Evolutionary conservation across 2,888 invertebrate species (phyloP).

Genomic region (Ichneumoninae sp.): DNA sequence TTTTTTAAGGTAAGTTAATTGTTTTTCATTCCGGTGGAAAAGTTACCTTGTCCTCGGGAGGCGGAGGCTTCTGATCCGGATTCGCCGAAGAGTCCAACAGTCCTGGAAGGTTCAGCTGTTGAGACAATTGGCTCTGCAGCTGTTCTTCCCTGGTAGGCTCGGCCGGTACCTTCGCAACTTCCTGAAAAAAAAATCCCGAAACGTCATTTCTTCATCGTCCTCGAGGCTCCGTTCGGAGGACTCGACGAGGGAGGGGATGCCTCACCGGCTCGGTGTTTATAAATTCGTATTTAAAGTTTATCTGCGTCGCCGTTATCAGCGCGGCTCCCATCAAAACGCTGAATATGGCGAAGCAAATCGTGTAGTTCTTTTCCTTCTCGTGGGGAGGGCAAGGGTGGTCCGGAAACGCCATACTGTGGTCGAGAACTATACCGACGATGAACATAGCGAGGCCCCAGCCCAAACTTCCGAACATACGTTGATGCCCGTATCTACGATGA

Average conservation of each 20-base stretch:
- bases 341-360: slow-evolving; percentile 99
- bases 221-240: not conserved
- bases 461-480: slow-evolving; percentile 98
- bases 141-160: slow-evolving; percentile 89
- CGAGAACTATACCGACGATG: slow-evolving; percentile 97
- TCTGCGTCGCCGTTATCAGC: slow-evolving; percentile 95
- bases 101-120: slow-evolving; percentile 92
- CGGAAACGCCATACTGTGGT: slow-evolving; percentile 98
- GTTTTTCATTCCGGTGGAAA: slow-evolving; percentile 5
- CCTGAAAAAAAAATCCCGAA: slow-evolving; percentile 69
- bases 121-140: slow-evolving; percentile 93
- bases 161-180: slow-evolving; percentile 81
- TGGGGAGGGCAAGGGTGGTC: slow-evolving; percentile 96
- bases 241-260: not conserved
- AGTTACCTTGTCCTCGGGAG: slow-evolving; percentile 85
- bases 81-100: slow-evolving; percentile 88
- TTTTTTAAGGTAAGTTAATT: not conserved
- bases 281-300: slow-evolving; percentile 87
- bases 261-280: slow-evolving; percentile 78
- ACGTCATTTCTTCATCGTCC: not conserved
- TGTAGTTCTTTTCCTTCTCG: slow-evolving; percentile 98
- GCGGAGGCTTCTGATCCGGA: slow-evolving; percentile 81
- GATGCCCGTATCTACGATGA: slow-evolving; percentile 92
- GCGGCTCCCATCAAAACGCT: slow-evolving; percentile 98
- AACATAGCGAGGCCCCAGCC: slow-evolving; percentile 99